phyloP scores from a whole-genome alignment of 92 coral and sea anemone species.

The Micromussa lordhowensis region DNA sequence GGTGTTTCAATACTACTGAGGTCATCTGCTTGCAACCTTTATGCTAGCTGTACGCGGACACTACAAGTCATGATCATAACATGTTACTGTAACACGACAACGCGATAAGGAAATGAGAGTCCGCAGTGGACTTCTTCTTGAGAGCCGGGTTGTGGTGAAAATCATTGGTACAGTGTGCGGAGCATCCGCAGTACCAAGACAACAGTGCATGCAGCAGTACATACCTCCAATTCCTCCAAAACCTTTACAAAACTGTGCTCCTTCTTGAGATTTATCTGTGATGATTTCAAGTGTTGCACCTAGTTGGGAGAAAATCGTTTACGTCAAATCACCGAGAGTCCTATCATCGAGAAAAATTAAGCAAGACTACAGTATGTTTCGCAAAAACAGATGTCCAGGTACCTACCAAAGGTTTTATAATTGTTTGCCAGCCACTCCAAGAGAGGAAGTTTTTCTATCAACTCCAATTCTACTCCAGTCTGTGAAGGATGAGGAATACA shows the following conservation, averaged over 20 bases:
- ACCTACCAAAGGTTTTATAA: conserved; percentile 92
- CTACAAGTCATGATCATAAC: too few species aligned
- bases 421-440: conserved; percentile 99
- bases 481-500: conserved; percentile 26
- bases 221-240: conserved; percentile 99
- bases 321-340: neutral
- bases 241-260: conserved; percentile 98
- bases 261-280: conserved; percentile 98
- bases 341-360: neutral
- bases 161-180: too few species aligned
- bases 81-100: too few species aligned
- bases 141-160: neutral
- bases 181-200: neutral
- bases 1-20: too few species aligned
- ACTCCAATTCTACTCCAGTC: conserved; percentile 96
- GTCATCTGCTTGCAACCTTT: too few species aligned
- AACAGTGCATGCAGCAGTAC: neutral
- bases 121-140: neutral
- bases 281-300: conserved; percentile 99
- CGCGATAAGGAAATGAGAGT: neutral
- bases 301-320: conserved; percentile 8
- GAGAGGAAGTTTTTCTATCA: conserved; percentile 86
- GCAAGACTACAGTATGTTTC: too few species aligned
- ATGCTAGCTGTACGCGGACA: too few species aligned
- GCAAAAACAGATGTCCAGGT: too few species aligned